phyloP scores from a whole-genome alignment of 2,888 invertebrate species.

The Emesis furor region DNA sequence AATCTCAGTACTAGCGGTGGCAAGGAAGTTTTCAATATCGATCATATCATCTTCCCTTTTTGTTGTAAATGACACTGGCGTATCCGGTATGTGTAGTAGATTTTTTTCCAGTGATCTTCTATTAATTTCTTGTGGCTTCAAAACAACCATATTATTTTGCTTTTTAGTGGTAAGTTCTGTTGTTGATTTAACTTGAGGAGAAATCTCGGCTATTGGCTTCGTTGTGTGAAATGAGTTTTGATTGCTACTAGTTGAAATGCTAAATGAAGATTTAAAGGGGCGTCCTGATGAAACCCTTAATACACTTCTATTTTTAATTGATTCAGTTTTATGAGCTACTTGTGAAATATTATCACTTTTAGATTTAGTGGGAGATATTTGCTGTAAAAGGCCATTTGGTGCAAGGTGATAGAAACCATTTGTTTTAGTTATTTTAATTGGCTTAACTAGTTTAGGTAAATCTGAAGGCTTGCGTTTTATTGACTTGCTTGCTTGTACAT shows the following conservation, averaged over 20 bases:
- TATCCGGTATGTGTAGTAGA: not conserved
- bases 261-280: not conserved
- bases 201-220: slow-evolving; percentile 79
- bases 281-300: not conserved
- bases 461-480: slow-evolving; percentile 44
- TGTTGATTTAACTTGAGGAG: slow-evolving; percentile 81
- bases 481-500: not conserved
- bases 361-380: slow-evolving; percentile 32
- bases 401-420: slow-evolving; percentile 83
- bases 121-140: slow-evolving; percentile 89
- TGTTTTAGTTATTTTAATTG: slow-evolving; percentile 85
- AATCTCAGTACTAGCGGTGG: slow-evolving; percentile 75
- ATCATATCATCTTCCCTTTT: not conserved
- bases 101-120: slow-evolving; percentile 76
- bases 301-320: slow-evolving; percentile 9
- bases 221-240: not conserved
- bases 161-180: slow-evolving; percentile 46
- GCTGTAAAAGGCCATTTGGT: slow-evolving; percentile 75
- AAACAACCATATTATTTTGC: slow-evolving; percentile 82
- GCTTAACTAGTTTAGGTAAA: slow-evolving; percentile 81
- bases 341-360: slow-evolving; percentile 32
- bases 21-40: slow-evolving; percentile 82
- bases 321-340: slow-evolving; percentile 31
- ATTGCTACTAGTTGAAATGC: not conserved
- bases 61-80: not conserved